Evolutionary conservation across 2,797 vertebrate genomes (phyloP), one percentile per base, ranked within the genome.

Genomic region (Sebastes flavidus): DNA sequence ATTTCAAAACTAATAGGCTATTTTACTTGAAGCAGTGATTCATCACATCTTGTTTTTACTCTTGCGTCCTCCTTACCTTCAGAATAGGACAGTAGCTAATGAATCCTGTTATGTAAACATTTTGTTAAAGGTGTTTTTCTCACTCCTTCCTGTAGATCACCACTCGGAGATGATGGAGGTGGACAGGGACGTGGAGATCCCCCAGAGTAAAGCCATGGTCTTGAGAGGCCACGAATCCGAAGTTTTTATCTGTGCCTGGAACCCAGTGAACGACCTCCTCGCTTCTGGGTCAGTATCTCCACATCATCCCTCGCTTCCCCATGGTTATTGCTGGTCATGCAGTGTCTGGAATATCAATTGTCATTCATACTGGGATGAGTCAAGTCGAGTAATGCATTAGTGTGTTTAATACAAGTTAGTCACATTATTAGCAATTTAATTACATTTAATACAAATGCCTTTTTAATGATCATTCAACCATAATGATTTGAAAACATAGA

Each of bases 211-310:
- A 95, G 99, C 99, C 83, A 98, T 99, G 94, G 98, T 99, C 87
- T 95, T 99, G 81, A 96, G 98, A 76, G 98, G 99, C 85, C 99
- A 99, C 24, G 99, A 99, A 84, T 99, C 98, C 0, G 98, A 99
- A 91, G 99, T 99, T 62, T 99, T 99, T 88, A 99, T 99, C 95
- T 99, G 99, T 94, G 99, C 99, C 94, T 99, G 99, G 99, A 99
- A 99, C 93, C 99, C 99, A 2, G 97, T 99, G 80, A 99, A 98
- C 60, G 98, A 99, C 93, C 97, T 99, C 74, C 89, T 99, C 29
- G 99, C 98, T 68, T 99, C 98, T 12, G 99, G 98, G 99, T 99
- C 90, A 6, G 98, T 95, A 83, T 63, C 55, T 54, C 34, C 29
- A 3, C 29, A 4, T 63, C 62, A 25, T 30, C 9, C 25, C 54